A percentile compares a stretch with the other conserved stretches of the same genome.
These are phyloP conservation scores for Gymnosoma rotundatum DNA, from an alignment of 2,888 invertebrate genomes.

Conservation along the genomic window DNA sequence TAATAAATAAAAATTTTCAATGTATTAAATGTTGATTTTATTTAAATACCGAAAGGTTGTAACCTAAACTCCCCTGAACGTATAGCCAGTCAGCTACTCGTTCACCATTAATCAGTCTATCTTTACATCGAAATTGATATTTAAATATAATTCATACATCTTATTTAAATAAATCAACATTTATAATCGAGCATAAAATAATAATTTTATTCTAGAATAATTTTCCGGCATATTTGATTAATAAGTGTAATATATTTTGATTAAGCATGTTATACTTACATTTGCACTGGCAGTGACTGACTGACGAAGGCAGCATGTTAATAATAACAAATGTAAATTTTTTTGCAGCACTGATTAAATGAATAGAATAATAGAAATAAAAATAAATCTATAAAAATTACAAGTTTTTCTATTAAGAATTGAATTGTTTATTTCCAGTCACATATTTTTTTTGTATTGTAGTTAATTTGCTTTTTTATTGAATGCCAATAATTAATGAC, in stretches of 20 bases:
- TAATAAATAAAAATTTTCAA: constrained; percentile 49
- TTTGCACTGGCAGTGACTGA: not conserved
- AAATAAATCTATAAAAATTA: not conserved
- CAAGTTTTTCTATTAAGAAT: not conserved
- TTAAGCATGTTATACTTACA: constrained; percentile 43
- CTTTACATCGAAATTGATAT: not conserved
- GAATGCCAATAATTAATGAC: constrained; percentile 32
- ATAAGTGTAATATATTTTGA: constrained; percentile 44
- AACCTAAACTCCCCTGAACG: constrained; percentile 24
- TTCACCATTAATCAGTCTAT: constrained; percentile 22
- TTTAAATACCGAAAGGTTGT: constrained; percentile 48
- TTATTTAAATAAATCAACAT: constrained; percentile 29
- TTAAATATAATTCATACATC: constrained; percentile 1
- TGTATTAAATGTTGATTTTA: constrained; percentile 50
- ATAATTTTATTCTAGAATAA: constrained; percentile 57
- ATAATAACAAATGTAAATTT: constrained; percentile 34
- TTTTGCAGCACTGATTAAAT: not conserved
- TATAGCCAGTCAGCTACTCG: not conserved
- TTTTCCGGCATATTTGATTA: constrained; percentile 70
- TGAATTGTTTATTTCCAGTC: constrained; percentile 16
- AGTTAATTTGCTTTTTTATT: constrained; percentile 13
- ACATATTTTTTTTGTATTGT: no score
- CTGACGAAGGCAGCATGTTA: constrained; percentile 37
- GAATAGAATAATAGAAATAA: not conserved
- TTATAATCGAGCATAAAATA: constrained; percentile 34